Conservation (phyloP, 2,113 vertebrate species). For the Planiliza haematocheilus region DNA sequence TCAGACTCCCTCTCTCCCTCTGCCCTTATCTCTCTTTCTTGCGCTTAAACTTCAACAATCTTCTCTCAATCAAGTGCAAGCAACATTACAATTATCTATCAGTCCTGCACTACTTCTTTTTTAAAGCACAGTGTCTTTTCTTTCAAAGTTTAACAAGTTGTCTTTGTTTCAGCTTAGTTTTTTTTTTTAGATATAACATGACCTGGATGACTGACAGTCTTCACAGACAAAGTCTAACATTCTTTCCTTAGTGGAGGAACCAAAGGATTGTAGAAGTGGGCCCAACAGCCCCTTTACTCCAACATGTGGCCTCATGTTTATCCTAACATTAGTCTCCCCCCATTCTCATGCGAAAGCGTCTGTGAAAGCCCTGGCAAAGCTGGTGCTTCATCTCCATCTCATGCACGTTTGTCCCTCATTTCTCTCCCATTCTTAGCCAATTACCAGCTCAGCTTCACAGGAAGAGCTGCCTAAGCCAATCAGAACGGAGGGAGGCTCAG, state of each 20-base stretch:
- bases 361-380: conserved; percentile 42
- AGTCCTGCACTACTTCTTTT: not conserved
- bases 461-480: conserved; percentile 66
- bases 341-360: conserved; percentile 41
- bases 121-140: conserved; percentile 8
- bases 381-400: conserved; percentile 49
- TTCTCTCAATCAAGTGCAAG: not conserved
- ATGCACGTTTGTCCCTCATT: conserved; percentile 44
- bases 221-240: conserved; percentile 7
- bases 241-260: conserved; percentile 28
- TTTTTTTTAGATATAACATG: too few relatives aligned
- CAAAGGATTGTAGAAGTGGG: conserved; percentile 2
- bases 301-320: conserved; percentile 61
- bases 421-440: conserved; percentile 47
- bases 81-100: too few relatives aligned
- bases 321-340: conserved; percentile 19
- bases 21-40: not conserved
- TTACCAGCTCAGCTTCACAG: conserved; percentile 41
- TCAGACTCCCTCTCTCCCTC: not conserved
- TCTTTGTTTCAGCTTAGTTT: too few relatives aligned
- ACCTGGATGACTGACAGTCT: too few relatives aligned
- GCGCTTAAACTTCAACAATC: conserved; percentile 7
- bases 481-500: conserved; percentile 70
- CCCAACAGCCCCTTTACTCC: conserved; percentile 17
- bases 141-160: not conserved